Base-by-base conservation (phyloP, 2,797 vertebrate genomes). In the Myotis planiceps region DNA sequence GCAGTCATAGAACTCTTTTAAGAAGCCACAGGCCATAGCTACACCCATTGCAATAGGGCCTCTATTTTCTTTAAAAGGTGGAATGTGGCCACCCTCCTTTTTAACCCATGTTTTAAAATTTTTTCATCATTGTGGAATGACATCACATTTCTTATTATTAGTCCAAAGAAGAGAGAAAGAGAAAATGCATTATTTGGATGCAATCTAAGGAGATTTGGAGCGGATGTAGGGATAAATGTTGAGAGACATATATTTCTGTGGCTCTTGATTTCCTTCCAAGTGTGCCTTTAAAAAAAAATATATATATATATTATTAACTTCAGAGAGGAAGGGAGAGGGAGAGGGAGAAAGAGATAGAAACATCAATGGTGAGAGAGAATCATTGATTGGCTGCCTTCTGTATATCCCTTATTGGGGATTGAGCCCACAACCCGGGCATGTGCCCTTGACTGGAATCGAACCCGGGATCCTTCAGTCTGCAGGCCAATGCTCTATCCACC, bases 161-260 rank as follows among this genome's bases (percentile, higher is more conserved):
- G 63, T 72, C 13, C 10, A 66, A 92, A 84, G 27, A 84, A 65
- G 27, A 82, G 39, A 91, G 29, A 74, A 74, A 90, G 27, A 94
- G 63, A 92, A 90, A 86, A 82, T 60, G 18, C 16, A 47, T 90
- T 83, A 84, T 81, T 75, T 93, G 78, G 45, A 69, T 88, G 9
- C 2, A 81, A 45, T 76, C 69, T 58, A 87, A 80, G 45, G 68
- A 71, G 42, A 76, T 74, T 39, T 79, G 55, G 45, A 82, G 27
- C 71, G 42, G 25, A 23, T 51, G 8, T 37, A 74, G 74, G 45
- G 23, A 78, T 69, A 71, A 47, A 65, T 91, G 51, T 80, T 65
- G 47, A 92, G 25, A 95, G 63, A 74, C 6, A 47, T 45, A 19
- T 29, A 80, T 90, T 78, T 90, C 39, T 72, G 12, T 82, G 69